Base-by-base conservation (phyloP, 1,140 invertebrate genomes). In the Drosophila equinoxialis region DNA sequence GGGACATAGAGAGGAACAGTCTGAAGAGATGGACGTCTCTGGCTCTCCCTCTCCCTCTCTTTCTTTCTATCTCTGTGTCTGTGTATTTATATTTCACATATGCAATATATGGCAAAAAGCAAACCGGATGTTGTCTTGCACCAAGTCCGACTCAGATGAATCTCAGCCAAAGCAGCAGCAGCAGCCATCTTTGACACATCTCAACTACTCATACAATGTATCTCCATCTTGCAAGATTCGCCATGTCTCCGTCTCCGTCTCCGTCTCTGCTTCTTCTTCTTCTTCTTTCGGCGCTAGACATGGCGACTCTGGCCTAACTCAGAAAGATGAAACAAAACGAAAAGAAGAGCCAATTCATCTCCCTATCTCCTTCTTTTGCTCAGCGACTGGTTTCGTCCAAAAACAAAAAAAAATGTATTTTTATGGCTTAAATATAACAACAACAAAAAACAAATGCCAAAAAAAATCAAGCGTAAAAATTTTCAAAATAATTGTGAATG, bases 11-110 rank as follows among this genome's bases (percentile, higher is more conserved):
- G 51, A 2, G 54, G 6, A 13, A 45, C 39, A 11, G 37, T 33
- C 30, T 30, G 30, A 30, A 6, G 30, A 30, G 30, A 6, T 6
- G 30, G 30, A 6, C 30, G 30, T 30, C 30, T 30, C 30, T 14
- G 26, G 2, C 37, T 20, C 60, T 41, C n/a, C n/a, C n/a, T n/a
- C n/a, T n/a, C 35, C 7, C 20, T 62, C 33, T 17, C 2, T 17
- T 37, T 42, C 35, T 23, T 23, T 23, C 57, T 59, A 8, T 17
- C 35, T 14, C 37, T 14, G 33, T 59, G 33, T 59, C 33, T 6
- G n/a, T 74, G 68, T 74, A 59, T 61, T 69, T 64, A 74, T 74
- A 71, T 71, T 71, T 78, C 75, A 78, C 67, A 74, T 67, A 73
- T 42, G 57, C 57, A 59, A 59, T 59, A 59, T 59, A 37, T 35